Conservation (phyloP, 2,888 invertebrate species). For the Alloscopus bannaensis region DNA sequence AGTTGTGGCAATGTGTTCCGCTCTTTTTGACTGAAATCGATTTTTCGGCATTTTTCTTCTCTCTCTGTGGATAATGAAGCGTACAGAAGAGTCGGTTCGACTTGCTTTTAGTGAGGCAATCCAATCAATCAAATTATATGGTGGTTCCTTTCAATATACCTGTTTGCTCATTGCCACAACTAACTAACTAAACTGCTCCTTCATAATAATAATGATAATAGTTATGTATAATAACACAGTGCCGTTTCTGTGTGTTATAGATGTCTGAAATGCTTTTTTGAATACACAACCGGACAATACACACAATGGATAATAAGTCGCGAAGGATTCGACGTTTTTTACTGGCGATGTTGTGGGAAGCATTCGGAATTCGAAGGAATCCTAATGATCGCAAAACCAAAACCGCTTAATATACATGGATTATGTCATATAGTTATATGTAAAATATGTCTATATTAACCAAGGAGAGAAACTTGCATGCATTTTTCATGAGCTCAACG, state of each 20-base stretch:
- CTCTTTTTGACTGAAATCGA: constrained; percentile 28
- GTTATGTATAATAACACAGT: constrained; percentile 1
- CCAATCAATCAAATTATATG: constrained; percentile 46
- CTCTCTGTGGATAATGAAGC: constrained; percentile 4
- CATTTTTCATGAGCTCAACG: too few species aligned
- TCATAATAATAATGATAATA: constrained; percentile 13
- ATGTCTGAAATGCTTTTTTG: too few species aligned
- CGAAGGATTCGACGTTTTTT: too few species aligned
- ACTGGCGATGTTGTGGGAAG: too few species aligned
- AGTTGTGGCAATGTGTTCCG: background rate
- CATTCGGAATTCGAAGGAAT: too few species aligned
- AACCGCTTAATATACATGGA: too few species aligned
- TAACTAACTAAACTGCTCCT: constrained; percentile 26
- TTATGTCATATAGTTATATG: too few species aligned
- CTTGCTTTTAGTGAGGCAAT: constrained; percentile 26
- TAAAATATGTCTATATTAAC: too few species aligned
- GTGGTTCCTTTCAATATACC: constrained; percentile 41
- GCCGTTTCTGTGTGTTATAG: background rate
- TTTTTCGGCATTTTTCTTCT: constrained; percentile 39
- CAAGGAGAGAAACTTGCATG: too few species aligned
- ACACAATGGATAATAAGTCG: too few species aligned
- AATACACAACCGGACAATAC: too few species aligned
- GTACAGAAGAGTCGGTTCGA: constrained; percentile 22
- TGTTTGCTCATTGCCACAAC: constrained; percentile 31
- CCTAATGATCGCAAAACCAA: too few species aligned